Base-by-base conservation (phyloP, 53 echinoderm and acorn worm genomes). In the Pentamera pediparva region DNA sequence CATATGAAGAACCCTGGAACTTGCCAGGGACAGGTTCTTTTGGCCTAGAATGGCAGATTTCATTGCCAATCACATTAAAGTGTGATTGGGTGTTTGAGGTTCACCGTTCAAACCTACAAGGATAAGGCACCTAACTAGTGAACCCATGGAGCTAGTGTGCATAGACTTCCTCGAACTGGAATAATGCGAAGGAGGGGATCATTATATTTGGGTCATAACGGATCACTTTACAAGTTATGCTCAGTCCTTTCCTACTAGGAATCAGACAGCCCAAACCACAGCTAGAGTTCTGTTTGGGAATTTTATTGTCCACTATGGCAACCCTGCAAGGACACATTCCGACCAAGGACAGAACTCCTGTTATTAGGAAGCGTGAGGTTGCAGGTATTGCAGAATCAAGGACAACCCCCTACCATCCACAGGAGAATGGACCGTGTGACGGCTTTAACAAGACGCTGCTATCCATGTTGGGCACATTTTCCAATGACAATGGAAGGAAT, bases 161-260 rank as follows among this genome's bases (percentile, higher is more conserved):
- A 79, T 79, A 69, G 79, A 79, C 20, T 79, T 32, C 22, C 20
- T 79, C 18, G 32, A 52, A 11, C 39, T 79, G 0, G 56, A 79
- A 31, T 57, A 65, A 33, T 69, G 65, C 12, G 69, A 79, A 19
- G 79, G 79, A 27, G 79, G 79, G 22, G 65, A 79, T 26, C 38
- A 65, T 0, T 62, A 79, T 40, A 84, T 84, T 48, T 32, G 80
- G 12, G 70, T 86, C 5, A 75, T 81, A 15, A 86, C 86, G 4
- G 81, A 86, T 29, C 80, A 86, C 37, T 86, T 86, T 29, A 86
- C 80, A 12, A 51, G 65, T 32, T 86, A 84, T 55, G 47, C 84
- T 13, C 37, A 37, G 36, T 62, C 81, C 37, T 47, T 61, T 30
- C 83, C 83, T 17, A 81, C 81, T 0, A 36, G 81, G 4, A 81